Conservation (phyloP, 2,888 invertebrate genomes). For the Aleiodes alternator region DNA sequence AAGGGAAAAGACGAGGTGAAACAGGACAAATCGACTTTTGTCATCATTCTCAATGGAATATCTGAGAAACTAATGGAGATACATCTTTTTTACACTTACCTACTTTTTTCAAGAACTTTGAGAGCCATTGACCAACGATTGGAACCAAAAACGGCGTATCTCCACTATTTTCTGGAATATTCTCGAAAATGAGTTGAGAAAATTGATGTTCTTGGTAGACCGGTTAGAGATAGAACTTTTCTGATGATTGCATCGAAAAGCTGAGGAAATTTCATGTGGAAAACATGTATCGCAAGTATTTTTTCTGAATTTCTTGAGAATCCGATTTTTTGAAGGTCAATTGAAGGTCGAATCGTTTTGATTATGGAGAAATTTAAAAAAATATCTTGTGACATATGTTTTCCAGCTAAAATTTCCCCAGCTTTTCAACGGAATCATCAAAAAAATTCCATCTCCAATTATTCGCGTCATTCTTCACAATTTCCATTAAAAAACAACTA, state of each 20-base stretch:
- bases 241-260: too few species aligned
- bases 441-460: background rate
- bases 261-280: too few species aligned
- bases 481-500: too few species aligned
- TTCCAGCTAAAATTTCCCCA: too few species aligned
- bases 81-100: too few species aligned
- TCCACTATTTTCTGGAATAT: too few species aligned
- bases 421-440: background rate
- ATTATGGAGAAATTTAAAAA: too few species aligned
- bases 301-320: background rate
- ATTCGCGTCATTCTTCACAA: background rate
- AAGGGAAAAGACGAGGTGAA: constrained; percentile 20
- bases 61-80: background rate
- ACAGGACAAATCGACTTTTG: constrained; percentile 7
- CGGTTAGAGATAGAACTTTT: background rate
- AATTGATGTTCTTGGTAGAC: background rate
- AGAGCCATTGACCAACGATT: too few species aligned
- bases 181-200: too few species aligned
- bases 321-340: background rate
- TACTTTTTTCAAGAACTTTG: too few species aligned
- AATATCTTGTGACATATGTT: too few species aligned
- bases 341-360: background rate
- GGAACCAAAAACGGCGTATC: too few species aligned
- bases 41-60: background rate
- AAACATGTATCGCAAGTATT: background rate